Evolutionary conservation across 2,113 vertebrate species (phyloP), one percentile per base, ranked within the genome.

Genomic region (Eulacestoma nigropectus): DNA sequence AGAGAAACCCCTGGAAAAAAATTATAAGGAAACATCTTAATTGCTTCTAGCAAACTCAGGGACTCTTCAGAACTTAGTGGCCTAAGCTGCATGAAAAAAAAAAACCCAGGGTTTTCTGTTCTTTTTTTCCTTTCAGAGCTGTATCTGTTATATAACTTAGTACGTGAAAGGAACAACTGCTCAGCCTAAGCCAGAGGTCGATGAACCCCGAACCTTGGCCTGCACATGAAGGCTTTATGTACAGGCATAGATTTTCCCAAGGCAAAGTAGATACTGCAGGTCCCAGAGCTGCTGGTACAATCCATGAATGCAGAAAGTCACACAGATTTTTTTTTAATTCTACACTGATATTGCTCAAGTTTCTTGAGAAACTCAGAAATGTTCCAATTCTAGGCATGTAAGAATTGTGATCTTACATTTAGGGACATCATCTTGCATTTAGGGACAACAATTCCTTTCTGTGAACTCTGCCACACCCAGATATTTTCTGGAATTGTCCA

Each of bases 401-500:
- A 62, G 20, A 59, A 65, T 32, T 73, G 26, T 35, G 37, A 52
- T 16, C 33, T 68, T 46, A 16, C 27, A 37, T 64, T 86, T 87
- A 86, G 26, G 47, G 88, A 70, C 12, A 67, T 35, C 10, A 25
- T 56, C 29, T 39, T 55, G 14, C 23, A 46, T 74, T 85, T 85
- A 85, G 20, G 37, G 84, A 49, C 6, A 60, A 23, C 9, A 60
- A 8, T 74, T 82, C 16, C 29, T 92, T 81, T 76, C n/a, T 74
- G 64, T 84, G 56, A 97, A 85, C 72, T 84, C 89, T 50, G 49
- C 50, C 37, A 68, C 30, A 79, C 73, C 32, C 44, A 93, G n/a
- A 65, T 64, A 73, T 42, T 83, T 88, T 95, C 69, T 47, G 29
- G 64, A 91, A 91, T 88, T 96, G 67, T 32, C 75, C 87, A 92